A percentile compares a stretch with the other conserved stretches of the same genome.
These are phyloP conservation scores for Mesorhabditis belari DNA, from an alignment of 2,888 invertebrate genomes.

Conservation along the genomic window DNA sequence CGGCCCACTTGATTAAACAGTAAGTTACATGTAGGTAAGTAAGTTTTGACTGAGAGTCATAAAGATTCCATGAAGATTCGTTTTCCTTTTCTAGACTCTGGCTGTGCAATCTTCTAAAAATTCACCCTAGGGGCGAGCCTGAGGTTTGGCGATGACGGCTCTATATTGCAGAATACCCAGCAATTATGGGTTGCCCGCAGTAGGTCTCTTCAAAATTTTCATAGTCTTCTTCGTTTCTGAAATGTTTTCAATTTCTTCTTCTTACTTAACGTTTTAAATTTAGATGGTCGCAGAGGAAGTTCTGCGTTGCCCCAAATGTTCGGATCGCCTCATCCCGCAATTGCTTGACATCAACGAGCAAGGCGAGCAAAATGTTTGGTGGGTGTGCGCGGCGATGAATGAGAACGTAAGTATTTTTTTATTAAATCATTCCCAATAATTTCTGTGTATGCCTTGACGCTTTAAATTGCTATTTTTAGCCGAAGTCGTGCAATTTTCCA, in stretches of 20 bases:
- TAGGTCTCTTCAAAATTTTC: conserved; percentile 2
- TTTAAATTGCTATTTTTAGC: conserved; percentile 21
- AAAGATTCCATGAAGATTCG: too few relatives aligned
- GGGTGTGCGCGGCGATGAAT: conserved; percentile 28
- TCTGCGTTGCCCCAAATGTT: conserved; percentile 24
- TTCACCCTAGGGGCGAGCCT: too few relatives aligned
- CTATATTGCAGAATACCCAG: neutral
- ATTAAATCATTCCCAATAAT: conserved; percentile 1
- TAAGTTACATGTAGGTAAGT: too few relatives aligned
- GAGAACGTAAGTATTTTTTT: conserved; percentile 14
- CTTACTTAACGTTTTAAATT: conserved; percentile 15
- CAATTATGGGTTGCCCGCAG: conserved; percentile 2
- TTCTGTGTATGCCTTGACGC: neutral
- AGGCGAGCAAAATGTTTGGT: conserved; percentile 28
- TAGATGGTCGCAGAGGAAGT: neutral
- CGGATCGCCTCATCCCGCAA: conserved; percentile 16
- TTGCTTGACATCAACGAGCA: conserved; percentile 15
- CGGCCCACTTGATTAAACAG: too few relatives aligned
- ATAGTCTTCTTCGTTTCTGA: too few relatives aligned
- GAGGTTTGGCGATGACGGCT: neutral
- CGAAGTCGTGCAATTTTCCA: conserved; percentile 36
- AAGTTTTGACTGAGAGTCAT: too few relatives aligned
- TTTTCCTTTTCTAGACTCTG: too few relatives aligned
- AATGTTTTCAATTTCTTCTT: conserved; percentile 5
- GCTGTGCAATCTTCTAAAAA: too few relatives aligned